Evolutionary conservation across 2,888 invertebrate species (phyloP).

Genomic region (Gisinianus flammeolus): DNA sequence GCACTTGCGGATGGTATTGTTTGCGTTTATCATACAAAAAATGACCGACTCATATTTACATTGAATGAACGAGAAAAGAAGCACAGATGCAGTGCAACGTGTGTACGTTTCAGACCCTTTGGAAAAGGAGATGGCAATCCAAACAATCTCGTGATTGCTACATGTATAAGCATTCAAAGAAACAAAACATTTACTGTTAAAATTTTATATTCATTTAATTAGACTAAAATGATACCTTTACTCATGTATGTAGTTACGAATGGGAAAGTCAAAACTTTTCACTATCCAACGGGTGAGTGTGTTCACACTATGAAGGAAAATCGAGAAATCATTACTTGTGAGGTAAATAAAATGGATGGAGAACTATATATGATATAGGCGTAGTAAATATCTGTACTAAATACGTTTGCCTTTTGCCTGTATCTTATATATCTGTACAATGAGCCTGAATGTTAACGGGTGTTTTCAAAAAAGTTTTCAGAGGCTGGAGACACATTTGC

Average conservation of each 20-base stretch:
- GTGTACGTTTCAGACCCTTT: conserved; percentile 68
- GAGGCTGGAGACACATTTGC: conserved; percentile 67
- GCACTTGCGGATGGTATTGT: conserved; percentile 70
- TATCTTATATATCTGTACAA: too few relatives aligned
- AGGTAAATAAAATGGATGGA: too few relatives aligned
- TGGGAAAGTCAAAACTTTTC: conserved; percentile 74
- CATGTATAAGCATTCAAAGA: conserved; percentile 41
- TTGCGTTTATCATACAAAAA: conserved; percentile 66
- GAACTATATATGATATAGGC: too few relatives aligned
- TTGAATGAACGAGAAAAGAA: conserved; percentile 67
- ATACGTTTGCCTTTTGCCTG: too few relatives aligned
- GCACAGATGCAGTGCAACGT: conserved; percentile 68
- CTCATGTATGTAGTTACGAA: conserved; percentile 67
- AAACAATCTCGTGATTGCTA: conserved; percentile 45
- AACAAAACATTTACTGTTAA: too few relatives aligned
- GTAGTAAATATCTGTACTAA: too few relatives aligned
- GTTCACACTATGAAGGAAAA: conserved; percentile 71
- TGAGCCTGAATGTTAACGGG: too few relatives aligned
- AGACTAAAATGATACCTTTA: not conserved
- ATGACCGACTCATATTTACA: conserved; percentile 64
- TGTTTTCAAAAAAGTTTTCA: too few relatives aligned
- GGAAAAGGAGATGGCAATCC: conserved; percentile 68
- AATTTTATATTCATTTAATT: too few relatives aligned
- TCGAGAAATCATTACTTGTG: conserved; percentile 70
- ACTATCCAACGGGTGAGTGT: conserved; percentile 70